These are phyloP conservation scores for Clarias fuscus DNA, from an alignment of 2,797 vertebrate genomes.

Conservation along the genomic window DNA sequence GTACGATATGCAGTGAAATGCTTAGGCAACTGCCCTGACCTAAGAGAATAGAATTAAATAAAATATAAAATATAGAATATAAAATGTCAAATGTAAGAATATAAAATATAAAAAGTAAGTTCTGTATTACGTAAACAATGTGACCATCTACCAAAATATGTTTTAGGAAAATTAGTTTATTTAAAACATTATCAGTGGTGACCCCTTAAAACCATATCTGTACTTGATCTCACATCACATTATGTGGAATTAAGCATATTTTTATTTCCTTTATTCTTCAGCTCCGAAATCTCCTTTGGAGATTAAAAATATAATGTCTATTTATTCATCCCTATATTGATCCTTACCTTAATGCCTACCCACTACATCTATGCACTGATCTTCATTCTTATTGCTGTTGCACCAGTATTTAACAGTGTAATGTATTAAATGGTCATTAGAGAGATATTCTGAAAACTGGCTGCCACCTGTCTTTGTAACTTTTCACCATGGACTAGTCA, in stretches of 20 bases:
- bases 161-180: no score
- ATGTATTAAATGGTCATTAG: background rate
- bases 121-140: no score
- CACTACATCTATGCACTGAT: background rate
- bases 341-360: background rate
- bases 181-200: no score
- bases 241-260: background rate
- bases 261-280: background rate
- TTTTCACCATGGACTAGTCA: conserved; percentile 12
- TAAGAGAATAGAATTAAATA: no score
- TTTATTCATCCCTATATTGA: background rate
- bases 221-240: background rate
- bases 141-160: no score
- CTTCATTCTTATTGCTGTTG: background rate
- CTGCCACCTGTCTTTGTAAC: conserved; percentile 19
- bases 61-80: no score
- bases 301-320: background rate
- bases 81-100: no score
- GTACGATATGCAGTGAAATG: no score
- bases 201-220: no score
- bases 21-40: no score
- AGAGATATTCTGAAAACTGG: background rate
- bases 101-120: no score
- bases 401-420: background rate
- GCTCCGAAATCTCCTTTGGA: background rate